Evolutionary conservation across 2,888 invertebrate species (phyloP).

Genomic region (Meiosimyza decipiens): DNA sequence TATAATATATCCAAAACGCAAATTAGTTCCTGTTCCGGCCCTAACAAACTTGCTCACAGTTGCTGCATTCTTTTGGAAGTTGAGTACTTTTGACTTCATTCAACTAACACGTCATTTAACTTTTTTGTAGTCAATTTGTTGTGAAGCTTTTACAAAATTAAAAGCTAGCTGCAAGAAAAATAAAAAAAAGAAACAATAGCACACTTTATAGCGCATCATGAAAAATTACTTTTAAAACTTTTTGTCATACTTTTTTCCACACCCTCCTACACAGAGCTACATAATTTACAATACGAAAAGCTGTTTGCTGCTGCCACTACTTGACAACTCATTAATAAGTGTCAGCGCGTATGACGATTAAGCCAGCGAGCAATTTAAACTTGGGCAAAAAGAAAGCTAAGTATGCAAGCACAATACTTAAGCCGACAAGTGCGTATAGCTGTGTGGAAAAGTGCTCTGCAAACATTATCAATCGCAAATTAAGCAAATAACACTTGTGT

Average conservation of each 20-base stretch:
- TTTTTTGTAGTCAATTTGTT: no score
- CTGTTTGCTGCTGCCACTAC: background rate
- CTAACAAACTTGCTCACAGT: no score
- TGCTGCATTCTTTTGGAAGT: background rate
- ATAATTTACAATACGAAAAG: background rate
- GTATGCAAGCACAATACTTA: background rate
- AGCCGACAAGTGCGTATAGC: background rate
- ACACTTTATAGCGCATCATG: background rate
- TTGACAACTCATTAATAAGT: slow-evolving; percentile 28
- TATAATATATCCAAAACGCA: no score
- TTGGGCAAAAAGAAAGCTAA: slow-evolving; percentile 11
- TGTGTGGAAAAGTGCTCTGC: slow-evolving; percentile 19
- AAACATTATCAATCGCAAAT: slow-evolving; percentile 37
- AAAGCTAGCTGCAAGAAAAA: no score
- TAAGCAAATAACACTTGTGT: slow-evolving; percentile 31
- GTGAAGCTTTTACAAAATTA: no score
- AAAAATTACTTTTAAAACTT: no score
- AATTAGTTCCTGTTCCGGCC: no score
- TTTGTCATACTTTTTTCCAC: no score
- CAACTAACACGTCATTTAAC: background rate
- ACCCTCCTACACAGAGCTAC: background rate
- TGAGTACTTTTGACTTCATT: background rate
- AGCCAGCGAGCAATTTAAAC: slow-evolving; percentile 29
- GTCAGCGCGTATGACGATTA: slow-evolving; percentile 17
- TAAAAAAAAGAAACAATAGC: background rate